Base-by-base conservation (phyloP, 2,888 invertebrate species). In the Latheticus oryzae region DNA sequence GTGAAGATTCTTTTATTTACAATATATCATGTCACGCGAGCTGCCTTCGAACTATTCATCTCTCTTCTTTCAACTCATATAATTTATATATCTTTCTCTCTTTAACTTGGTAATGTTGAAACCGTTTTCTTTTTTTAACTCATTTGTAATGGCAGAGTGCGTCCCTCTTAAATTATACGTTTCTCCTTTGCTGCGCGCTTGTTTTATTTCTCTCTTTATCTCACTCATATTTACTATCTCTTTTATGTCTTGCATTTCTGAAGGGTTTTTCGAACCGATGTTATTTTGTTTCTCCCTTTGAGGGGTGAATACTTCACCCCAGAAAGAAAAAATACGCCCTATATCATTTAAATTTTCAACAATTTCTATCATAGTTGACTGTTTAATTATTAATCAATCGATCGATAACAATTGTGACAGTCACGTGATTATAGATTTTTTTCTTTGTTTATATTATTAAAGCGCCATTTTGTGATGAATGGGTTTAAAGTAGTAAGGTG, bases 91-190 rank as follows among this genome's bases (percentile, higher is more conserved):
- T n/a, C 38, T 8, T 8, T 3, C n/a, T 54, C 37, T 45, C 54
- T 26, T 17, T 54, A 13, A n/a, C 30, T 19, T 23, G 35, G 45
- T 21, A 33, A 24, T 43, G 42, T 38, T 35, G 45, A 28, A 35
- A 45, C 47, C 45, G 48, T 64, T 61, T 61, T 64, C 58, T 64
- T 68, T 69, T 66, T 70, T 69, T 61, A 65, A 61, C 66, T 65
- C 67, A 67, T 67, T 68, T 67, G 68, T 68, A 67, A 66, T 67
- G 63, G 64, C 64, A 65, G 58, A 65, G 66, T 65, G 63, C 52
- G 55, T 69, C 69, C 66, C 67, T 60, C 65, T 68, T 64, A 69
- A 69, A 71, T 69, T 67, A 71, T 65, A 69, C 64, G 68, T 63
- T 65, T 58, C 61, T 67, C 70, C 65, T 64, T 61, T 53, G 64